Evolutionary conservation across 2,113 vertebrate species (phyloP).

Genomic region (Takifugu bimaculatus): DNA sequence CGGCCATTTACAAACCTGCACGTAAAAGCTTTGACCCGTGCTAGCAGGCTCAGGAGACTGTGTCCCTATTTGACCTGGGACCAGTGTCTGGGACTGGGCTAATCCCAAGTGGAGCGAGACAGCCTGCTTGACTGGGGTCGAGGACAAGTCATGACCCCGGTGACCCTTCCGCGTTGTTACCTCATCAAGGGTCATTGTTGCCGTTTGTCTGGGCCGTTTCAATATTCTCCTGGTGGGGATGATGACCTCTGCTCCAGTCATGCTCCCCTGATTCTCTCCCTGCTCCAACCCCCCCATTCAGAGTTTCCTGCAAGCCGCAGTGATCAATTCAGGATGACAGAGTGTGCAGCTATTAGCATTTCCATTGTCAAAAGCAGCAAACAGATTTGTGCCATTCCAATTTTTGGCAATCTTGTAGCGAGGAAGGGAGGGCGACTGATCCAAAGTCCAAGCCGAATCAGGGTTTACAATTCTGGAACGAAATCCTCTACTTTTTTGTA

Average conservation of each 20-base stretch:
- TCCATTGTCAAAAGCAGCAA: no score
- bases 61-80: slow-evolving; percentile 50
- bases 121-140: slow-evolving; percentile 59
- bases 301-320: no score
- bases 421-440: no score
- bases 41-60: neutral
- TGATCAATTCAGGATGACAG: no score
- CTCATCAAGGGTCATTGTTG: slow-evolving; percentile 64
- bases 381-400: no score
- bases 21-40: slow-evolving; percentile 35
- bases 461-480: slow-evolving; percentile 1
- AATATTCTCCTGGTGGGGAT: slow-evolving; percentile 61
- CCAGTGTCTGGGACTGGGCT: slow-evolving; percentile 51
- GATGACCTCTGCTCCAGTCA: slow-evolving; percentile 44
- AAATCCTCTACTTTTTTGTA: no score
- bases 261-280: neutral
- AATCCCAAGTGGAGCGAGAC: slow-evolving; percentile 61
- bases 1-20: slow-evolving; percentile 32
- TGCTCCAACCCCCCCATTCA: slow-evolving; percentile 8
- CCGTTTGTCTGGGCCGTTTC: slow-evolving; percentile 71
- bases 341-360: no score
- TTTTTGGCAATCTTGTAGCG: no score
- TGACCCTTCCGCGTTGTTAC: slow-evolving; percentile 66
- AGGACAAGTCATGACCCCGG: slow-evolving; percentile 63
- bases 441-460: no score